These are phyloP conservation scores for Ancistrus triradiatus DNA, from an alignment of 2,113 vertebrate genomes.

Conservation along the genomic window DNA sequence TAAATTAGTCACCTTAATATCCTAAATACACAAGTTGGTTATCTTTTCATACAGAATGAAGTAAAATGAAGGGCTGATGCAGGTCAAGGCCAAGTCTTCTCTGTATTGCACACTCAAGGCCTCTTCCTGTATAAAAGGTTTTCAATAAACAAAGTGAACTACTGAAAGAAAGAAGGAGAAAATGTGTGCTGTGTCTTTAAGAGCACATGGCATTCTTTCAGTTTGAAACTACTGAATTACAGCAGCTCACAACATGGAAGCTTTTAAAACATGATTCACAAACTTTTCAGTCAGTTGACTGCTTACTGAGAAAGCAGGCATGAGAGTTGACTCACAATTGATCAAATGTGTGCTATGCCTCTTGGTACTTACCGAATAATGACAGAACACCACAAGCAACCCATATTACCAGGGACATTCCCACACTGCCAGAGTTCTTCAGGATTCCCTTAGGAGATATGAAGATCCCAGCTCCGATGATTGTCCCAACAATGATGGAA, in stretches of 20 bases:
- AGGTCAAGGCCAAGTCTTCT: neutral
- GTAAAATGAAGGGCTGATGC: neutral
- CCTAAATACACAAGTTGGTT: too few species aligned
- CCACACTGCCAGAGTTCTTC: conserved; percentile 83
- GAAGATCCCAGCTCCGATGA: conserved; percentile 96
- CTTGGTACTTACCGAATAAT: conserved; percentile 83
- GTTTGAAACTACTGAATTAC: neutral
- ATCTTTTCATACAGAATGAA: too few species aligned
- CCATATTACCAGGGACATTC: conserved; percentile 90
- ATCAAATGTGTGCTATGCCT: too few species aligned
- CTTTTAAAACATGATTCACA: too few species aligned
- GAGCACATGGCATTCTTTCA: neutral
- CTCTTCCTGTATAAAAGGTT: too few species aligned
- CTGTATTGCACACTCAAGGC: neutral
- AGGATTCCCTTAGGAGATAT: conserved; percentile 95
- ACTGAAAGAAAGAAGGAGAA: neutral
- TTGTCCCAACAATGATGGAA: conserved; percentile 91
- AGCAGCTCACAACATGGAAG: neutral
- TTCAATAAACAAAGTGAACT: too few species aligned
- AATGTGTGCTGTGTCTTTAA: neutral
- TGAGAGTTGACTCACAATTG: too few species aligned
- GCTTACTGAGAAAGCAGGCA: too few species aligned
- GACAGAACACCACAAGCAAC: conserved; percentile 86
- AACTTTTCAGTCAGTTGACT: too few species aligned
- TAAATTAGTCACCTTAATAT: too few species aligned